These are phyloP conservation scores for Maconellicoccus hirsutus DNA, from an alignment of 1,140 invertebrate species.

Conservation along the genomic window DNA sequence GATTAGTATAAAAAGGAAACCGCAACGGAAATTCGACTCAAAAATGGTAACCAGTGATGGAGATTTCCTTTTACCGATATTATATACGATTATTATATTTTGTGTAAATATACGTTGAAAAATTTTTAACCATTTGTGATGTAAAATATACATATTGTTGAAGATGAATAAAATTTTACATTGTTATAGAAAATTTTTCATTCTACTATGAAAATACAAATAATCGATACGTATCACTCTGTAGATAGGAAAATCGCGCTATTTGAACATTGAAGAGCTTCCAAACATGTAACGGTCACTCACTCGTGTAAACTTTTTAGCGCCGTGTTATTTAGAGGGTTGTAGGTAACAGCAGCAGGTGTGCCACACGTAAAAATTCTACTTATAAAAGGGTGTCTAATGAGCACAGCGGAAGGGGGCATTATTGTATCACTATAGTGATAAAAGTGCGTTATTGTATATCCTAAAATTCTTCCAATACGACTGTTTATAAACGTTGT, in stretches of 20 bases:
- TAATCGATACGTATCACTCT: background rate
- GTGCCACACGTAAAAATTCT: constrained; percentile 1
- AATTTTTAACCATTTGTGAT: background rate
- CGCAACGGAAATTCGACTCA: no score
- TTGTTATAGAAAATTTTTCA: background rate
- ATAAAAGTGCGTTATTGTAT: constrained; percentile 15
- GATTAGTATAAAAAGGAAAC: no score
- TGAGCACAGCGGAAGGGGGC: background rate
- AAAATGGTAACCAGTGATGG: no score
- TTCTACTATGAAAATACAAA: background rate
- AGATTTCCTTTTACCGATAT: no score
- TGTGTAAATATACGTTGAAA: no score
- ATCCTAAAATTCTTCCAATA: background rate
- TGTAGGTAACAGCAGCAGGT: background rate
- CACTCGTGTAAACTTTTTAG: background rate
- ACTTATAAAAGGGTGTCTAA: background rate
- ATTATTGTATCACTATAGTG: constrained; percentile 3
- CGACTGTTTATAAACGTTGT: background rate
- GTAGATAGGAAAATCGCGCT: background rate
- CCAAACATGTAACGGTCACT: background rate
- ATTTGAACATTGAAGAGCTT: background rate
- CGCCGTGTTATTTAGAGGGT: background rate
- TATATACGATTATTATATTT: no score
- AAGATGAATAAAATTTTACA: background rate
- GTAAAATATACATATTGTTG: constrained; percentile 8